Conservation (phyloP, 1,140 invertebrate species). For the Drosophila seguyi region DNA sequence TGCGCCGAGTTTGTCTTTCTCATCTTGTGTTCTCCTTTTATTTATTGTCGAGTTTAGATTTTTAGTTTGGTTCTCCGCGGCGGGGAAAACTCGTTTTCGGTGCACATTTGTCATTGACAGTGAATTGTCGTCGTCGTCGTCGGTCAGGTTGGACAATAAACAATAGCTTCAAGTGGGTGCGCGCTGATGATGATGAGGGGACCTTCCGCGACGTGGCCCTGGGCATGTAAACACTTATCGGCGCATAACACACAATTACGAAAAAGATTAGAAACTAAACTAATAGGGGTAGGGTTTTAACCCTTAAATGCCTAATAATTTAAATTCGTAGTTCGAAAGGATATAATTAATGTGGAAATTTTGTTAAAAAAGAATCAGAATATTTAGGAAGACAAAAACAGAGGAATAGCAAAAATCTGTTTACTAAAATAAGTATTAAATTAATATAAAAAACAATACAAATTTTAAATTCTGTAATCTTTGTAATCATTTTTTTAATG, state of each 20-base stretch:
- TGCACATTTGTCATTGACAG: conserved; percentile 46
- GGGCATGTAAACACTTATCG: conserved; percentile 39
- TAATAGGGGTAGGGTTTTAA: not conserved
- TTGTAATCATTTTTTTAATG: too few species aligned
- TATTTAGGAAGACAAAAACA: too few species aligned
- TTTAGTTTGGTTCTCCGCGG: conserved; percentile 8
- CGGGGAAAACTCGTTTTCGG: conserved; percentile 34
- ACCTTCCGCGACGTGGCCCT: conserved; percentile 39
- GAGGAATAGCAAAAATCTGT: too few species aligned
- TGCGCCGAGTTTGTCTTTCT: conserved; percentile 9
- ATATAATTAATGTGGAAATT: not conserved
- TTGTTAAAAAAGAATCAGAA: not conserved
- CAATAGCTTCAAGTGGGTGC: conserved; percentile 27
- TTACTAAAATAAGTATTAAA: too few species aligned
- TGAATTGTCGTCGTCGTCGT: conserved; percentile 10
- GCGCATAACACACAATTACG: conserved; percentile 6
- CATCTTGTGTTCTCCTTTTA: conserved; percentile 7
- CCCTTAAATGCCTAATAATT: conserved; percentile 4
- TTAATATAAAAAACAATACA: too few species aligned
- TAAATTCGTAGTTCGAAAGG: not conserved
- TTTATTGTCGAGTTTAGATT: not conserved
- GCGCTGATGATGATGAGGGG: not conserved
- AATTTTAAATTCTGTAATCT: too few species aligned
- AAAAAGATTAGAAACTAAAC: conserved; percentile 19
- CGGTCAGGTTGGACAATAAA: conserved; percentile 14